Evolutionary conservation across 1,140 invertebrate genomes (phyloP), one percentile per base, ranked within the genome.

Genomic region (Notospermus geniculatus): DNA sequence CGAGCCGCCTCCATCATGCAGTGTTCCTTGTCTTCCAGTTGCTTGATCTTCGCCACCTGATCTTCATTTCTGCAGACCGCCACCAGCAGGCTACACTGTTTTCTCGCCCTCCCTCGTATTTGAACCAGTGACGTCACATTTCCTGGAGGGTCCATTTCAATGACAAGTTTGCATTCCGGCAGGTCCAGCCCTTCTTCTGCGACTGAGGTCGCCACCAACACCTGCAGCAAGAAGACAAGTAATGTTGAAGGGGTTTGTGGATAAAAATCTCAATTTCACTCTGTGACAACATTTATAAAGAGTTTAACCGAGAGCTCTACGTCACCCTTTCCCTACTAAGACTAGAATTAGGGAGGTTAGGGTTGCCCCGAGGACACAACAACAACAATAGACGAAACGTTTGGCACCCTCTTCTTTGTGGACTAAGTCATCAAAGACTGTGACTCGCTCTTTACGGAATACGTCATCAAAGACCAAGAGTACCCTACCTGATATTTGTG

Each of bases 181-280:
- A 77, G 63, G 60, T 80, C 78, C 29, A 80, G 65, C 1, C 78
- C 78, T 62, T 80, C 78, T 60, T 78, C 75, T 27, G 73, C 73
- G 2, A 80, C 74, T 36, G 75, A 75, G 0, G 78, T 80, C 1
- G 76, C 75, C 22, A 80, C 69, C 2, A 79, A 57, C 9, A 79
- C 67, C 45, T 67, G 41, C 60, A 65, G 66, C 22, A 52, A 59
- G 9, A 52, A n/a, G 52, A 28, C 5, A 29, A 25, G 28, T 45
- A 27, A 57, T n/a, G n/a, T n/a, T n/a, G n/a, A n/a, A n/a, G n/a
- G n/a, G n/a, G n/a, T n/a, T n/a, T n/a, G n/a, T n/a, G n/a, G n/a
- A n/a, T n/a, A n/a, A n/a, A n/a, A n/a, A n/a, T n/a, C n/a, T n/a
- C n/a, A n/a, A n/a, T n/a, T n/a, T n/a, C n/a, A n/a, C n/a, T n/a